Base-by-base conservation (phyloP, 1,140 invertebrate species). In the Pseudomyrmex cubaensis region DNA sequence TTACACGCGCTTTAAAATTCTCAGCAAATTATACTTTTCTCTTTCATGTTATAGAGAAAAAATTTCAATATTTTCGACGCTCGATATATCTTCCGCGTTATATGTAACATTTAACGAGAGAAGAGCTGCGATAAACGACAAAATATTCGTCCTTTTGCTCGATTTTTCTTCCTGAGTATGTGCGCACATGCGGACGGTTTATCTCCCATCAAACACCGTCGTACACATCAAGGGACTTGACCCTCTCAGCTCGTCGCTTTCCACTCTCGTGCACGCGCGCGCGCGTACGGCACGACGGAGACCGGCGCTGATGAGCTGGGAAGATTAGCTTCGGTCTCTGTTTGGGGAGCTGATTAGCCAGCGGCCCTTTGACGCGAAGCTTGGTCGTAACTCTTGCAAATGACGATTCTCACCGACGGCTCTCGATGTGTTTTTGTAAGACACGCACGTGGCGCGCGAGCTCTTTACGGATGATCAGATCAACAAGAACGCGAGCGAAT, bases 261-360 rank as follows among this genome's bases (percentile, higher is more conserved):
- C 54, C 83, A 62, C 64, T 17, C 46, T 64, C 72, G 54, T 59
- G 44, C 63, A 46, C 20, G 17, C 4, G 13, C 20, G 63, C 17
- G 8, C 25, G 10, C 25, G 1, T 13, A 44, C 54, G 12, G 35
- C 35, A 35, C 48, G 63, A 13, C 17, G 44, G 54, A 57, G 44
- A 83, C 62, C 52, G 61, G 72, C 67, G 25, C 82, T 86, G 89
- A 91, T 88, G 88, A 90, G 86, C 86, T 87, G 82, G 67, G 85
- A 88, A 91, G 89, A 90, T 92, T 89, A 90, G 74, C 80, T 77
- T 76, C 80, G 67, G 69, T 82, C 82, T 76, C 70, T 89, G 82
- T 87, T 90, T 88, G 85, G 85, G 83, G 83, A 90, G 89, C 85
- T 91, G 87, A 90, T 91, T 90, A 91, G 85, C 83, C 63, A 75